A percentile compares a stretch with the other conserved stretches of the same genome.
Evolutionary conservation across 2,797 vertebrate genomes (phyloP).

Genomic region (Enoplosus armatus): DNA sequence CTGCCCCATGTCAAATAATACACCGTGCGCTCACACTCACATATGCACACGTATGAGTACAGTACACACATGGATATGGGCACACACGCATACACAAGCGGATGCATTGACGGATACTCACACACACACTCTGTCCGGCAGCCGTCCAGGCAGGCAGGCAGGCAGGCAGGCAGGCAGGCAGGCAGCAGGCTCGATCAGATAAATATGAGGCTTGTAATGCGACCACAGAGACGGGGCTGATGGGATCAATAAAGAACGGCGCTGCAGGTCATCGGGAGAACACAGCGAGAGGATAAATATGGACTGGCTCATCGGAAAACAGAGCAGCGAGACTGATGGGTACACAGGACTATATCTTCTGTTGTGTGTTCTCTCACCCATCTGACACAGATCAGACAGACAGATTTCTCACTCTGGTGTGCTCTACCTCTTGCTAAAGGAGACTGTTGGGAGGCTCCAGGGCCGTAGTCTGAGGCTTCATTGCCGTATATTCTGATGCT

Average conservation of each 20-base stretch:
- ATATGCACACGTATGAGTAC: conserved; percentile 56
- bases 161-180: conserved; percentile 49
- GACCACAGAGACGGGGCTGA: conserved; percentile 79
- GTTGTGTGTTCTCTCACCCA: conserved; percentile 60
- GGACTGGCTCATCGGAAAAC: conserved; percentile 83
- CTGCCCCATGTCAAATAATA: conserved; percentile 77
- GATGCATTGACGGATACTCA: conserved; percentile 42
- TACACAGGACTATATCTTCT: conserved; percentile 74
- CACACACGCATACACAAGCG: conserved; percentile 40
- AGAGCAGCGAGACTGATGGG: conserved; percentile 76
- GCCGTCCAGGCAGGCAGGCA: conserved; percentile 64
- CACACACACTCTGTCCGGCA: conserved; percentile 62
- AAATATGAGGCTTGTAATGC: conserved; percentile 83
- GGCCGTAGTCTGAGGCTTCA: no score
- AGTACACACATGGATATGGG: conserved; percentile 53
- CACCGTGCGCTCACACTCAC: conserved; percentile 52
- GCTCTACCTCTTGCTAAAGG: conserved; percentile 27
- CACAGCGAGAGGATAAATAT: conserved; percentile 81
- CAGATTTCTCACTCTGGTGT: conserved; percentile 54
- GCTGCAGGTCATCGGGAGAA: conserved; percentile 78
- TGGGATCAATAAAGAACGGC: conserved; percentile 80
- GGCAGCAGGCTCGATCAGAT: conserved; percentile 77
- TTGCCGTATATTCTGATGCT: background rate
- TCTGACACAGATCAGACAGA: conserved; percentile 66
- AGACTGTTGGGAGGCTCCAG: conserved; percentile 23